phyloP scores from a whole-genome alignment of 2,888 invertebrate genomes.

The Muscina levida region DNA sequence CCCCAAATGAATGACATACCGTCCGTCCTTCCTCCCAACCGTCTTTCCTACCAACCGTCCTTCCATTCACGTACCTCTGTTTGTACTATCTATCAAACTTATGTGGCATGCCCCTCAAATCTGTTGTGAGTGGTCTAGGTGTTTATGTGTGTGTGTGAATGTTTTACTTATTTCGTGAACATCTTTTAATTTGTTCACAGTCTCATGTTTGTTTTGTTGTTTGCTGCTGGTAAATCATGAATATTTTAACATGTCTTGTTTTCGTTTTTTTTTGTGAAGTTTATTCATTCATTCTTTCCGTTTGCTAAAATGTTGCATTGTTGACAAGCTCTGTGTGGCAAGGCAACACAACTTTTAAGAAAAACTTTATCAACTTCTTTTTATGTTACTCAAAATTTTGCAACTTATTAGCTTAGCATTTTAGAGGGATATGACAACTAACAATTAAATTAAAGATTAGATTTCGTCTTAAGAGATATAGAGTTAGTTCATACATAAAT shows the following conservation, averaged over 20 bases:
- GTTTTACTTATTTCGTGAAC: conserved; percentile 55
- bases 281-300: not conserved
- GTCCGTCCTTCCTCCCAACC: not conserved
- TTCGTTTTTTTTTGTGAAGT: not conserved
- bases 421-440: conserved; percentile 19
- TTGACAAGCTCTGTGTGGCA: conserved; percentile 3
- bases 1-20: not conserved
- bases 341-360: not conserved
- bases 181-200: conserved; percentile 47
- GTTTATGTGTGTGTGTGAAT: conserved; percentile 9
- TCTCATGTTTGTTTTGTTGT: conserved; percentile 36
- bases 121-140: too few species aligned
- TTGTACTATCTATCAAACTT: not conserved
- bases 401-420: not conserved
- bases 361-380: conserved; percentile 4
- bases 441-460: conserved; percentile 61
- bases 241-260: conserved; percentile 52
- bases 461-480: conserved; percentile 33
- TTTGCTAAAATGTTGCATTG: conserved; percentile 28
- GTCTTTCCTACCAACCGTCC: too few species aligned
- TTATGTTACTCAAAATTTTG: not conserved
- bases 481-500: conserved; percentile 15
- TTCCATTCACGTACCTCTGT: conserved; percentile 2
- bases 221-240: conserved; percentile 55
- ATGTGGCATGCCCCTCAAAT: conserved; percentile 56